Percentiles rank a stretch among this genome's conserved stretches.
These are phyloP conservation scores for Mus minutoides DNA, from an alignment of 2,797 vertebrate species.

Conservation along the genomic window DNA sequence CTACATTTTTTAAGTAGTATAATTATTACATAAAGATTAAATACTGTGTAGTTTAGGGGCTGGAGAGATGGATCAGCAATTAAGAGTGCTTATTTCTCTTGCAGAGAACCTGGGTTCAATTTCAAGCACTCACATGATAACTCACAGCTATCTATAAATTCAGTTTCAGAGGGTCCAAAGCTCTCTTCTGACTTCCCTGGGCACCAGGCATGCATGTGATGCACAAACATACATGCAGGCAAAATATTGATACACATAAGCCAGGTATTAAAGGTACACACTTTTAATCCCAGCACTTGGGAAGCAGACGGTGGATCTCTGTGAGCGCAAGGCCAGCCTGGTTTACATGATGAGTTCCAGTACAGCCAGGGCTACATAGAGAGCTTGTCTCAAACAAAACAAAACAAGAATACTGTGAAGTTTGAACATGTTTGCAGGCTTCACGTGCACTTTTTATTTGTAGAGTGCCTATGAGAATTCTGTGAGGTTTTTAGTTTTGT, in stretches of 20 bases:
- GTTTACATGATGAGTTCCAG: neutral
- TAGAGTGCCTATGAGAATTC: neutral
- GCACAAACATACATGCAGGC: neutral
- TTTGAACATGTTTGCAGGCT: conserved; percentile 3
- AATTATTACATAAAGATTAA: neutral
- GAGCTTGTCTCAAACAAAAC: neutral
- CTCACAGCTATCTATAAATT: neutral
- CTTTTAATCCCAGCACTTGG: neutral
- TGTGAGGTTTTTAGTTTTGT: neutral
- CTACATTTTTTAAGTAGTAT: conserved; percentile 1
- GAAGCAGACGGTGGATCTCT: neutral
- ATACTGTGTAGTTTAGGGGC: neutral
- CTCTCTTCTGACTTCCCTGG: neutral
- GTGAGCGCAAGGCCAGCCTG: neutral
- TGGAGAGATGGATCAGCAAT: neutral
- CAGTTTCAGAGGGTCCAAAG: neutral
- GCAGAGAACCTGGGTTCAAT: neutral
- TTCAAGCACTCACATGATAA: neutral
- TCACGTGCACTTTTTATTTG: neutral
- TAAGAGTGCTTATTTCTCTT: neutral
- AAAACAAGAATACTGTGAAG: neutral
- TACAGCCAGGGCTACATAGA: neutral
- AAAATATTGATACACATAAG: neutral
- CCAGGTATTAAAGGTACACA: neutral
- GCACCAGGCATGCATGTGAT: neutral